Evolutionary conservation across 2,888 invertebrate species (phyloP).

Genomic region (Leuctra nigra): DNA sequence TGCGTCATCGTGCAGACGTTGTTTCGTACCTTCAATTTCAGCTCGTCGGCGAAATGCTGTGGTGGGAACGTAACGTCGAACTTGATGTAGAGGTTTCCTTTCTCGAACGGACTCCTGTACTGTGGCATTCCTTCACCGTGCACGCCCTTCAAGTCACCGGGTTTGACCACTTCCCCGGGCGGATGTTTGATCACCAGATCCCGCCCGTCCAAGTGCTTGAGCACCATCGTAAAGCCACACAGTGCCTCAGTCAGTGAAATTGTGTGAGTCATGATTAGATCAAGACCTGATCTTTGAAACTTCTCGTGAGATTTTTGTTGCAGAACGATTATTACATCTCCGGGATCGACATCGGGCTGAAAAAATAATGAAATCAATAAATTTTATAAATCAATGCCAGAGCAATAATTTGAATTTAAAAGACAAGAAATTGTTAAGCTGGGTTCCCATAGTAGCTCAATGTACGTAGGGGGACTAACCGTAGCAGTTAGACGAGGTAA

Average conservation of each 20-base stretch:
- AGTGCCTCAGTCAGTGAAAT: conserved; percentile 82
- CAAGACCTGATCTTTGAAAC: conserved; percentile 71
- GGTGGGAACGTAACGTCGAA: conserved; percentile 83
- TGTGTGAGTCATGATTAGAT: conserved; percentile 64
- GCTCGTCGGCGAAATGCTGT: conserved; percentile 66
- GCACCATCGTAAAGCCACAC: conserved; percentile 77
- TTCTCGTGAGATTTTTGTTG: conserved; percentile 71
- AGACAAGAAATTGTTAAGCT: too few relatives aligned
- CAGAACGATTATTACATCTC: conserved; percentile 83
- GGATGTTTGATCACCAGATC: conserved; percentile 69
- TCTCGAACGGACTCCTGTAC: conserved; percentile 75
- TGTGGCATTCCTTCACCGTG: conserved; percentile 87
- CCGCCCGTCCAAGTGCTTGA: conserved; percentile 87
- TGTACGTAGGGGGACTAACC: too few relatives aligned
- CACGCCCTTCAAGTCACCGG: conserved; percentile 66
- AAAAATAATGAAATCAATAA: too few relatives aligned
- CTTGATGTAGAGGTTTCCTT: conserved; percentile 79
- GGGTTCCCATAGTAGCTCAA: too few relatives aligned
- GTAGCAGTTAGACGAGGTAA: too few relatives aligned
- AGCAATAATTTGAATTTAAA: too few relatives aligned
- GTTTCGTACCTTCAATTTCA: conserved; percentile 44
- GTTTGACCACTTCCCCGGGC: conserved; percentile 53
- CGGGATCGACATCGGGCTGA: conserved; percentile 75
- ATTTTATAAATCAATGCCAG: too few relatives aligned
- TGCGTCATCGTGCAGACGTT: too few relatives aligned